phyloP scores from a whole-genome alignment of 2,113 vertebrate genomes.

The Spheniscus mendiculus region DNA sequence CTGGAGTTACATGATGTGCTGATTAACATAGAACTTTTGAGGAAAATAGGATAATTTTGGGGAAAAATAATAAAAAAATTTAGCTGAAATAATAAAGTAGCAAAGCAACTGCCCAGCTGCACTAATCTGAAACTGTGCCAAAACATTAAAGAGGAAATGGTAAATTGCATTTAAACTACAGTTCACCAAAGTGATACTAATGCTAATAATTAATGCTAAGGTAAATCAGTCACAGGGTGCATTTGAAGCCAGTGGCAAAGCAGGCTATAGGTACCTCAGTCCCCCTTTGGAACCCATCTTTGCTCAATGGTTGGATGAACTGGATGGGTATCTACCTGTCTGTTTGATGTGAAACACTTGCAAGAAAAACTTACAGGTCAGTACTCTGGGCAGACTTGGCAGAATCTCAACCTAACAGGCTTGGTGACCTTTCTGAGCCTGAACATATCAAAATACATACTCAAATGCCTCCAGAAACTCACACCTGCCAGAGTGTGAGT shows the following conservation, averaged over 20 bases:
- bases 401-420: not conserved
- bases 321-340: not conserved
- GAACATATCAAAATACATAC: not conserved
- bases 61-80: not conserved
- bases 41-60: not conserved
- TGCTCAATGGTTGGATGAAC: not conserved
- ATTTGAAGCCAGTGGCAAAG: not conserved
- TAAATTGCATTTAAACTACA: not conserved
- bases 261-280: not conserved
- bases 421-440: not conserved
- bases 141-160: not conserved
- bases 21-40: constrained; percentile 14
- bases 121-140: not conserved
- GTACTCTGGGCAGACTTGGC: not conserved
- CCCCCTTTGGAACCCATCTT: not conserved
- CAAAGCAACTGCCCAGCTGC: not conserved
- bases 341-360: not conserved
- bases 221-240: not conserved
- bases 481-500: not conserved
- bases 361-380: not conserved
- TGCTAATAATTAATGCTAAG: not conserved
- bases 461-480: not conserved
- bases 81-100: not conserved
- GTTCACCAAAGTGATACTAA: not conserved
- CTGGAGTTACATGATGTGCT: constrained; percentile 12